These are phyloP conservation scores for Todiramphus saurophagus DNA, from an alignment of 2,113 vertebrate genomes.

Conservation along the genomic window DNA sequence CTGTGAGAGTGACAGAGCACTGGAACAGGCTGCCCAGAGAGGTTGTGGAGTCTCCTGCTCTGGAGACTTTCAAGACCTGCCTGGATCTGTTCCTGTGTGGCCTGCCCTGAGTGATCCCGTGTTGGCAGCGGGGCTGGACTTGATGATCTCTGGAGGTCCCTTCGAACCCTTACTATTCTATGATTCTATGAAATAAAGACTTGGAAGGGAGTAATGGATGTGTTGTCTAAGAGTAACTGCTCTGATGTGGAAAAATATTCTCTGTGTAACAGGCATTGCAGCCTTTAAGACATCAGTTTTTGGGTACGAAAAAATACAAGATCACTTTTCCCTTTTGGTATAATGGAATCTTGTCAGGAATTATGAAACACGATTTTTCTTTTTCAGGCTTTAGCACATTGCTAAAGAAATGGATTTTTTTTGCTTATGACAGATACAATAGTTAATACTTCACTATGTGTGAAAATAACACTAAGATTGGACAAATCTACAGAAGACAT, in stretches of 20 bases:
- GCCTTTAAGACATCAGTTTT: neutral
- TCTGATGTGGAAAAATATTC: neutral
- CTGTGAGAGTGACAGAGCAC: too few relatives aligned
- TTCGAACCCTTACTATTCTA: too few relatives aligned
- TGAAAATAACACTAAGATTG: neutral
- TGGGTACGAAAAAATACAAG: neutral
- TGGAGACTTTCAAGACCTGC: too few relatives aligned
- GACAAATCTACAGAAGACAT: conserved; percentile 3
- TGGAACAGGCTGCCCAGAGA: too few relatives aligned
- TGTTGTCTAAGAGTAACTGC: neutral
- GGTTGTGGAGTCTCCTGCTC: too few relatives aligned
- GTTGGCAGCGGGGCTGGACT: too few relatives aligned
- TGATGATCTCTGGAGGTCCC: too few relatives aligned
- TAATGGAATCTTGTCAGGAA: conserved; percentile 38
- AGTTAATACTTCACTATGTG: neutral
- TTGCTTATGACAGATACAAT: conserved; percentile 15
- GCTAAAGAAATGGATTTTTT: conserved; percentile 11
- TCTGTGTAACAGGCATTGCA: neutral
- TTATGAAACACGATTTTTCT: conserved; percentile 23
- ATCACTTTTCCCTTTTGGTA: neutral
- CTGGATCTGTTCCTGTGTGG: too few relatives aligned
- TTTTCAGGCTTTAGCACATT: neutral
- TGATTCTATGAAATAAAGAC: neutral
- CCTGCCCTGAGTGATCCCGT: too few relatives aligned
- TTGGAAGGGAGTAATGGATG: neutral